Evolutionary conservation across 1,140 invertebrate genomes (phyloP).

Genomic region (Dufourea novaeangliae): DNA sequence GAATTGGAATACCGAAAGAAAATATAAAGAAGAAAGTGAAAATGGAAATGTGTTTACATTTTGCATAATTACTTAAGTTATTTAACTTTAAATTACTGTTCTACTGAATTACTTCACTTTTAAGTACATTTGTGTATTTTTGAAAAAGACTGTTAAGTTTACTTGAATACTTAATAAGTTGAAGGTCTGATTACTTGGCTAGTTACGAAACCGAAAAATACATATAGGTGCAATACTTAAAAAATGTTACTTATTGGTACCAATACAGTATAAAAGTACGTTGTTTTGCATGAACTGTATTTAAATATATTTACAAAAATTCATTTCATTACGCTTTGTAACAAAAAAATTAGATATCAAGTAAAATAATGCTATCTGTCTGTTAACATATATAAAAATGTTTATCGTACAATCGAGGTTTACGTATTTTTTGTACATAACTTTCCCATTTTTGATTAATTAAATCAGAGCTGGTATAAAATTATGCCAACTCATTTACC

Average conservation of each 20-base stretch:
- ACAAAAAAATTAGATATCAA: slow-evolving; percentile 22
- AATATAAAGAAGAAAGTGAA: no score
- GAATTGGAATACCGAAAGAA: no score
- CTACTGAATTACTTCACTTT: no score
- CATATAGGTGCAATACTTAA: not conserved
- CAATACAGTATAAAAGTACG: not conserved
- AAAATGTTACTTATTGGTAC: slow-evolving; percentile 14
- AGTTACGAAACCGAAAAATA: not conserved
- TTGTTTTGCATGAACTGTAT: slow-evolving; percentile 18
- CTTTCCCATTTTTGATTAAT: slow-evolving; percentile 9
- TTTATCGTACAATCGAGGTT: slow-evolving; percentile 6
- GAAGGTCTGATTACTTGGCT: not conserved
- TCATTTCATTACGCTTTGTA: slow-evolving; percentile 13
- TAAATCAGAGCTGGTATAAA: not conserved
- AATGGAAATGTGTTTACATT: no score
- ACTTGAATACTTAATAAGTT: not conserved
- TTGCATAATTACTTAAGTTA: no score
- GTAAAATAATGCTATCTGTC: slow-evolving; percentile 17
- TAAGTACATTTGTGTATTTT: no score
- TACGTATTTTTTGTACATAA: not conserved
- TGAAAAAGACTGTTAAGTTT: no score
- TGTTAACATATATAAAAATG: slow-evolving; percentile 1
- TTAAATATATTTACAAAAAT: slow-evolving; percentile 38
- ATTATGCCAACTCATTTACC: not conserved
- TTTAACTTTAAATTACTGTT: no score